phyloP scores from a whole-genome alignment of 2,888 invertebrate genomes.

The Mythimna vitellina region DNA sequence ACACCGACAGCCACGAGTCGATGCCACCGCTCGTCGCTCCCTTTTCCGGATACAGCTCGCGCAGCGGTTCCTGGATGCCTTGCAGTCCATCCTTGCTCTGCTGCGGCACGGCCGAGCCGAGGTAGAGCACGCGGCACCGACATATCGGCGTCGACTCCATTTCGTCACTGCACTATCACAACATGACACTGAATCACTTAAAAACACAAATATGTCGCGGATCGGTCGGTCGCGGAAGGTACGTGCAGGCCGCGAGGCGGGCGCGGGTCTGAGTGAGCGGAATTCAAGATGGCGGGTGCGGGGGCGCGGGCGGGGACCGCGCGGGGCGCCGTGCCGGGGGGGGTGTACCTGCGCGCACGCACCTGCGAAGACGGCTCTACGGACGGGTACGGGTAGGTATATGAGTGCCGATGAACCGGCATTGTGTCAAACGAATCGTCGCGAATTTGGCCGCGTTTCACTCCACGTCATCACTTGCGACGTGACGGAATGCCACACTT shows the following conservation, averaged over 20 bases:
- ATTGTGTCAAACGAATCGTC: constrained; percentile 87
- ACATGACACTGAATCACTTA: constrained; percentile 85
- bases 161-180: constrained; percentile 87
- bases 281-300: constrained; percentile 86
- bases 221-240: constrained; percentile 66
- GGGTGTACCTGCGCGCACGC: constrained; percentile 85
- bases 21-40: constrained; percentile 97
- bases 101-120: constrained; percentile 98
- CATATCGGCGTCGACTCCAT: constrained; percentile 98
- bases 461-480: constrained; percentile 76
- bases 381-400: constrained; percentile 64
- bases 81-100: constrained; percentile 99
- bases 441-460: constrained; percentile 89
- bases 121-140: constrained; percentile 98
- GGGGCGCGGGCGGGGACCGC: constrained; percentile 56
- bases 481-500: constrained; percentile 86
- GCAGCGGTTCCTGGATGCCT: constrained; percentile 98
- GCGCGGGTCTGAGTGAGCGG: constrained; percentile 89
- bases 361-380: constrained; percentile 84
- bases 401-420: constrained; percentile 86
- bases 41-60: constrained; percentile 98
- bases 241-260: constrained; percentile 86
- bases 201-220: constrained; percentile 76
- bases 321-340: constrained; percentile 54
- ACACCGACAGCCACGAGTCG: constrained; percentile 99